Base-by-base conservation (phyloP, 2,113 vertebrate species). In the Nothobranchius kuhntae region DNA sequence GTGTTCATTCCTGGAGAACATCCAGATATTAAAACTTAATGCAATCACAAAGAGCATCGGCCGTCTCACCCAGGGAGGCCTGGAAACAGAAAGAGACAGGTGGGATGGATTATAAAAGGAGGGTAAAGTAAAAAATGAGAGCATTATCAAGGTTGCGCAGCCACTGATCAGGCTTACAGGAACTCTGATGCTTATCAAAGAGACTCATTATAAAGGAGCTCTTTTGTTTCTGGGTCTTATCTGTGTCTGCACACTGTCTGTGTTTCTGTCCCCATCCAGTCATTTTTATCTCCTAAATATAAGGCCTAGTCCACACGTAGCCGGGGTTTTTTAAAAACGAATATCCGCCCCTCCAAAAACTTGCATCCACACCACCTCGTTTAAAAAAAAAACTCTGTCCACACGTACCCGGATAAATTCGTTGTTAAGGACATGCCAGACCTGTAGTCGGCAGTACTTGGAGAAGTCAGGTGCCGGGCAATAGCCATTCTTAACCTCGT, bases 21-120 rank as follows among this genome's bases (percentile, higher is more conserved):
- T 73, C 21, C 72, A 70, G 66, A 87, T 83, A 81, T 75, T 82
- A 86, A 84, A 82, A 71, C 67, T 74, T 80, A 70, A 86, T 86
- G 77, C 77, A 77, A 79, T 80, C 68, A 57, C 54, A 46, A 8
- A 59, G 56, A 38, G 14, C 3, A 42, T 44, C 4, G 10, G 57
- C 48, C 56, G 48, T 68, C 52, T 24, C 68, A 46, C 63, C 71
- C 54, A 35, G 38, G 45, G 72, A 67, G 45, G 48, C 57, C 59
- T 67, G 50, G 47, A 55, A 71, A 67, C 71, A 66, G 47, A 75
- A 55, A 38, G 60, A 65, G 64, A 55, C 75, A 68, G 73, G 61
- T 76, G 67, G 68, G 73, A 61, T 24, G 51, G 56, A 77, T 65
- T 52, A 64, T 75, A 55, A 69, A 75, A 73, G 17, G 42, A 36